Evolutionary conservation across 1,140 invertebrate species (phyloP).

Genomic region (Drosophila biarmipes): DNA sequence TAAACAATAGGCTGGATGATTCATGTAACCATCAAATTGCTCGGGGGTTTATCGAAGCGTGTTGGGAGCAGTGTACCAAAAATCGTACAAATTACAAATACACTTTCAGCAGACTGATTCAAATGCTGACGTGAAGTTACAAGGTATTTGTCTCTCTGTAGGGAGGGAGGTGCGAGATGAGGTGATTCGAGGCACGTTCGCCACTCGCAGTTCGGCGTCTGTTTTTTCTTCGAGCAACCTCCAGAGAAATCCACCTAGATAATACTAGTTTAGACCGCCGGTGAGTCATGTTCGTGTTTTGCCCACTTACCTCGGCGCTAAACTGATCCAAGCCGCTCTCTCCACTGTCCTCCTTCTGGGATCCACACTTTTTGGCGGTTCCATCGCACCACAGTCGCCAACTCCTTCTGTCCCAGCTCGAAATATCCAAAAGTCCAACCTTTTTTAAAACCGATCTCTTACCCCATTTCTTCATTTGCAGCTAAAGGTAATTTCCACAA

Average conservation of each 20-base stretch:
- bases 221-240: conserved; percentile 48
- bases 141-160: conserved; percentile 4
- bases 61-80: not conserved
- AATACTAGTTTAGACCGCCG: conserved; percentile 56
- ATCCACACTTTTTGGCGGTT: not conserved
- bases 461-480: not conserved
- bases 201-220: conserved; percentile 15
- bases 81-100: not conserved
- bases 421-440: not conserved
- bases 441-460: too few relatives aligned
- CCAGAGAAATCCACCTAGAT: conserved; percentile 45
- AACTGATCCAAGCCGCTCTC: conserved; percentile 33
- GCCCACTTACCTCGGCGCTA: conserved; percentile 55
- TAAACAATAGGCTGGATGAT: not conserved
- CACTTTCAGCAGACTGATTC: not conserved
- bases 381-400: conserved; percentile 21
- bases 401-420: not conserved
- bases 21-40: not conserved
- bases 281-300: conserved; percentile 60
- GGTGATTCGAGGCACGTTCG: conserved; percentile 59
- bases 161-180: conserved; percentile 29
- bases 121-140: not conserved
- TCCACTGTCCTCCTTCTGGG: conserved; percentile 8
- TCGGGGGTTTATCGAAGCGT: not conserved
- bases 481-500: not conserved